Base-by-base conservation (phyloP, 2,888 invertebrate genomes). In the Epinotia bilunana region DNA sequence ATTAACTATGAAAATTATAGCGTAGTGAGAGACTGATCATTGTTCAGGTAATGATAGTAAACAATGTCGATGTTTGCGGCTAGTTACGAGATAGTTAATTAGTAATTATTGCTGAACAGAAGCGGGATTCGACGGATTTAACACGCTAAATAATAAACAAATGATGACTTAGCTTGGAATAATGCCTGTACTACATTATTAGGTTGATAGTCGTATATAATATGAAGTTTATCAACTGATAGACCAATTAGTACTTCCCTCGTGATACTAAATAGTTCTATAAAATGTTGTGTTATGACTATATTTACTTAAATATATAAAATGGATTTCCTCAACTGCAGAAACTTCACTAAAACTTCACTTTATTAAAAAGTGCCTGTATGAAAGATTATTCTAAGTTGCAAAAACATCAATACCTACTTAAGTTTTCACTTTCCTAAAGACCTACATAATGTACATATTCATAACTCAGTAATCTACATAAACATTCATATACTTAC, bases 1-100 rank as follows among this genome's bases (percentile, higher is more conserved):
- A 71, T 71, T 62, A 71, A 43, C 20, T 53, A 61, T 33, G 61
- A 71, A 53, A 71, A 61, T 71, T 49, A 62, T 39, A 71, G 39
- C 13, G 61, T 49, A 53, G 60, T 61, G 61, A 49, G 60, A 23
- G 49, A 53, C 43, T 57, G 58, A 46, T 69, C 23, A 46, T 69
- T 70, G 70, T 71, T 71, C 49, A 62, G n/a, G 62, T 62, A 53
- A 71, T 71, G 49, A 20, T 20, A 61, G 39, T 53, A 71, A 33
- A 71, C 62, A 71, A 71, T 62, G 70, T 20, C 20, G 11, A 61
- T 61, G 49, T 70, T 69, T 28, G 70, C 33, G 33, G 53, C 33
- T 20, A 53, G 69, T 69, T 58, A 69, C 43, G 43, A 16, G 23
- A 60, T 58, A 58, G 57, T 57, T 60, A 60, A 60, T 69, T 60